Percentiles rank a stretch among this genome's conserved stretches.
These are phyloP conservation scores for Cepaea nemoralis DNA, from an alignment of 1,140 invertebrate genomes.

Conservation along the genomic window DNA sequence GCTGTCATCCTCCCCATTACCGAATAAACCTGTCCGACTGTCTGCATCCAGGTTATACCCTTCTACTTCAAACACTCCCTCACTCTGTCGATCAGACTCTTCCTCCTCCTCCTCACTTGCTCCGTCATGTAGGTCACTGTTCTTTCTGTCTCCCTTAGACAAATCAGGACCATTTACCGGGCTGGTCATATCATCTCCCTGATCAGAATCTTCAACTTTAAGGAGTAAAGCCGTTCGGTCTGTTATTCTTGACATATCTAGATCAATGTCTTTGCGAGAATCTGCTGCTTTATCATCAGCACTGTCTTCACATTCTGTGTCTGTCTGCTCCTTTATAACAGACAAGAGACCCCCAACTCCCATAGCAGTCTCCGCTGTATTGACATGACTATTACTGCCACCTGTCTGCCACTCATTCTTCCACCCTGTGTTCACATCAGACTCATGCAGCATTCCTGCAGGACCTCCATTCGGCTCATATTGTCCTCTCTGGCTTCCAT, in stretches of 20 bases:
- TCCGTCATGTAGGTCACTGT: neutral
- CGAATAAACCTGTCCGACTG: constrained; percentile 27
- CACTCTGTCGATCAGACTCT: neutral
- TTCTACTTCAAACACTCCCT: constrained; percentile 23
- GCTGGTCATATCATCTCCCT: neutral
- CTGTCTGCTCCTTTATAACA: neutral
- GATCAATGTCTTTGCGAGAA: neutral
- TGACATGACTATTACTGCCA: neutral
- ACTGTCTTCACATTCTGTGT: neutral
- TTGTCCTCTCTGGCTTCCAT: neutral
- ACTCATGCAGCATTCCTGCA: constrained; percentile 32
- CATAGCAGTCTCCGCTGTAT: neutral
- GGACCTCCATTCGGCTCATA: constrained; percentile 26
- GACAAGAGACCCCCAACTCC: neutral
- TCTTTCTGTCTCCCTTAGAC: neutral
- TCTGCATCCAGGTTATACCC: constrained; percentile 8
- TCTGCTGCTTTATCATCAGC: neutral
- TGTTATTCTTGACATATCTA: neutral
- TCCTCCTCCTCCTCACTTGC: neutral
- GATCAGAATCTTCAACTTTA: neutral
- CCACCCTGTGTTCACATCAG: constrained; percentile 29
- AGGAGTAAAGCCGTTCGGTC: neutral
- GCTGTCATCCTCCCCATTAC: constrained; percentile 33
- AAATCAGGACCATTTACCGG: neutral
- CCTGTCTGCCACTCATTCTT: neutral